Base-by-base conservation (phyloP, 1,140 invertebrate species). In the Acyrthosiphon pisum region DNA sequence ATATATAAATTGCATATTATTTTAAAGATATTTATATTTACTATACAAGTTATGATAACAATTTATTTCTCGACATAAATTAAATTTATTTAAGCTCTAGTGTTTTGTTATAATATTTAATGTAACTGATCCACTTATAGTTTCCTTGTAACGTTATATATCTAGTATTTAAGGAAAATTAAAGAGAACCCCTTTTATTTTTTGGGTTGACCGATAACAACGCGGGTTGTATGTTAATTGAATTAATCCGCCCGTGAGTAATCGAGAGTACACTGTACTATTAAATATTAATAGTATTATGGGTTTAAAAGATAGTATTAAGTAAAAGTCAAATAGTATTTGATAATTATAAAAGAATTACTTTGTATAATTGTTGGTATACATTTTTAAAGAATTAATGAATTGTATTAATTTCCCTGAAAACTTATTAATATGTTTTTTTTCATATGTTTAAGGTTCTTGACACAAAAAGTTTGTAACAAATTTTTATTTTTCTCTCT, bases 391-490 rank as follows among this genome's bases (percentile, higher is more conserved):
- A 76, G 6, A 76, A n/a, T 76, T n/a, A 18, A 76, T n/a, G n/a
- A 76, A 14, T 68, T 30, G 26, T 68, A 68, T n/a, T 30, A 68
- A 30, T 30, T n/a, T n/a, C 22, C 22, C 4, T 68, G 76, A 35
- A 35, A 81, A n/a, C 1, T 37, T 23, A 83, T 23, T 93, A 37
- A 83, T 83, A 41, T 46, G 1, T 37, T 46, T 93, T 83, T 50
- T 83, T 56, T 76, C 20, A 48, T 56, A 94, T 93, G 93, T 94
- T 96, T 92, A 94, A 97, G 97, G 68, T 96, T 97, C 94, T 95
- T 97, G 41, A 97, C 96, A 48, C 96, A 96, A 94, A 96, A 95
- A 94, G 96, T 96, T 94, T 97, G 97, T 93, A 96, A 95, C 35
- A 95, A 96, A 50, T 95, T 96, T n/a, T 95, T 96, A n/a, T 97